A percentile compares a stretch with the other conserved stretches of the same genome.
Conservation (phyloP, 2,888 invertebrate genomes). For the Campaea margaritaria region DNA sequence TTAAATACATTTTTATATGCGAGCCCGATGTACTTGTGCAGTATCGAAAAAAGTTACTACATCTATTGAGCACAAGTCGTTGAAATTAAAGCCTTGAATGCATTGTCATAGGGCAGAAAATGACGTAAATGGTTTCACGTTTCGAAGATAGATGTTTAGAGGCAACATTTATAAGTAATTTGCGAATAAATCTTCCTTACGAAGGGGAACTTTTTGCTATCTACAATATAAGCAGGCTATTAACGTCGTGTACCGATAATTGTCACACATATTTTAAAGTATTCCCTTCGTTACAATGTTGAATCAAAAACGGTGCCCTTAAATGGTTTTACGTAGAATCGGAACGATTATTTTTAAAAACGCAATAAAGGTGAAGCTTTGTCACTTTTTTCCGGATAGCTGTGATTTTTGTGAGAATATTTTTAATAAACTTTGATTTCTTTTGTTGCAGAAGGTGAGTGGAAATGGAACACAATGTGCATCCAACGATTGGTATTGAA, state of each 20-base stretch:
- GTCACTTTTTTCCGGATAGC: slow-evolving; percentile 27
- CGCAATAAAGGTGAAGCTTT: slow-evolving; percentile 16
- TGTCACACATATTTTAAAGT: slow-evolving; percentile 85
- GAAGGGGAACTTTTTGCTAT: slow-evolving; percentile 75
- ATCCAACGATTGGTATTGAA: slow-evolving; percentile 9
- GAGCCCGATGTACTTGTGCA: slow-evolving; percentile 71
- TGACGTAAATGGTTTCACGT: slow-evolving; percentile 42
- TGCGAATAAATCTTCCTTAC: slow-evolving; percentile 81
- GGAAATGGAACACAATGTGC: slow-evolving; percentile 10
- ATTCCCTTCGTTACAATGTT: slow-evolving; percentile 58
- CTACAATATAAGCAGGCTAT: slow-evolving; percentile 80
- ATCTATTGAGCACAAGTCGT: slow-evolving; percentile 23
- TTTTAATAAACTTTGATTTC: slow-evolving; percentile 58
- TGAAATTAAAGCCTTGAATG: slow-evolving; percentile 13
- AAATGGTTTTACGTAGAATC: slow-evolving; percentile 40
- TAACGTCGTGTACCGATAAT: slow-evolving; percentile 85
- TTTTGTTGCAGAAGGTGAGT: slow-evolving; percentile 84
- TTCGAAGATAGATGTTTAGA: slow-evolving; percentile 61
- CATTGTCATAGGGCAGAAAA: slow-evolving; percentile 25
- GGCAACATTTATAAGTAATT: slow-evolving; percentile 80
- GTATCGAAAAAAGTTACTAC: slow-evolving; percentile 38
- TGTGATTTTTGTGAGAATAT: slow-evolving; percentile 58
- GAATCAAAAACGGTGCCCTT: slow-evolving; percentile 37
- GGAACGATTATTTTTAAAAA: slow-evolving; percentile 57
- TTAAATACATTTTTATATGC: slow-evolving; percentile 85